Percentiles rank a stretch among this genome's conserved stretches.
These are phyloP conservation scores for Diaperis boleti DNA, from an alignment of 2,888 invertebrate genomes.

Conservation along the genomic window DNA sequence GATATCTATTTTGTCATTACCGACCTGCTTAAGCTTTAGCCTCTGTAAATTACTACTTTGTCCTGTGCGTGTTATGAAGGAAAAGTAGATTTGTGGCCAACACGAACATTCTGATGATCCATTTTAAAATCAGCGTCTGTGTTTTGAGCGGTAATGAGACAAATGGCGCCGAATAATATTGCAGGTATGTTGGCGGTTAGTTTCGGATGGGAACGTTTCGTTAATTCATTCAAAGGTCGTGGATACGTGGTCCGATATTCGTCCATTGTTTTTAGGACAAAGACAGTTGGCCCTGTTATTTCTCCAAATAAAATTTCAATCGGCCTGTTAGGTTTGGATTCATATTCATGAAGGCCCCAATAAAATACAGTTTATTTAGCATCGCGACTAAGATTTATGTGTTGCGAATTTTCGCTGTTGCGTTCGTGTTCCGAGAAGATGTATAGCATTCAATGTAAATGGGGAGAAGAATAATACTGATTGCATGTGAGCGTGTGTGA, in stretches of 20 bases:
- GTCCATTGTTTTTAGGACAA: conserved; percentile 51
- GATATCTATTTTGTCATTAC: background rate
- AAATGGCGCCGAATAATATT: conserved; percentile 15
- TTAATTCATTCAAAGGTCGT: conserved; percentile 39
- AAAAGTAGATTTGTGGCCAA: conserved; percentile 1
- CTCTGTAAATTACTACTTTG: background rate
- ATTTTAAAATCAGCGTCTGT: conserved; percentile 4
- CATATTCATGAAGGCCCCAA: conserved; percentile 62
- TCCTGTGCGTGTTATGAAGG: background rate
- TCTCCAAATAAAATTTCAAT: conserved; percentile 54
- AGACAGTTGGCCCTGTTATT: conserved; percentile 51
- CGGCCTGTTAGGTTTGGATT: conserved; percentile 51
- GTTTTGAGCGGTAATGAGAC: background rate
- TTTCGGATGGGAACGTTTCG: conserved; percentile 32
- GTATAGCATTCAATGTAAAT: conserved; percentile 66
- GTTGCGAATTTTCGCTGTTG: conserved; percentile 59
- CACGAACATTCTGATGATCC: conserved; percentile 13
- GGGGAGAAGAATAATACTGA: conserved; percentile 62
- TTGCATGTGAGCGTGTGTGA: conserved; percentile 56
- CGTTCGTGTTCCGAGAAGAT: conserved; percentile 60
- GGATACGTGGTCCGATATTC: conserved; percentile 23
- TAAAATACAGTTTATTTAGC: conserved; percentile 61
- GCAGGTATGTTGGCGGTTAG: conserved; percentile 3
- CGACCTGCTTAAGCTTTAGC: background rate
- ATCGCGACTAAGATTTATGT: conserved; percentile 61